Evolutionary conservation across 1,140 invertebrate species (phyloP).

Genomic region (Drosophila bipectinata): DNA sequence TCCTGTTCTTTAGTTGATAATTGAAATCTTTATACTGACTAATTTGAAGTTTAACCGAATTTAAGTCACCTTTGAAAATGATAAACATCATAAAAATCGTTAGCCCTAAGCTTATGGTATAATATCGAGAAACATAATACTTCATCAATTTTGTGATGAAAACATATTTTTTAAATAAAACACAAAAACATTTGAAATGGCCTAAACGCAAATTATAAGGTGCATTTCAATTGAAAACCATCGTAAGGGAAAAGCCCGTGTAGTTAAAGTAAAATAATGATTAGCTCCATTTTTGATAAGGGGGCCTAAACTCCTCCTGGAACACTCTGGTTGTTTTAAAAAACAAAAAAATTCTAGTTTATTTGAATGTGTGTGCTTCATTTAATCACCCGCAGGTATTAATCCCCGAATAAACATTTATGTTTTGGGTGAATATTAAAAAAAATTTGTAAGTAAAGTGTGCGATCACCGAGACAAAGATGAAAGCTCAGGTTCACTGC

Average conservation of each 20-base stretch:
- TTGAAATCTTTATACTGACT: constrained; percentile 34
- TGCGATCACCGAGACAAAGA: constrained; percentile 70
- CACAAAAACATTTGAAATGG: constrained; percentile 17
- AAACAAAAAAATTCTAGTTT: constrained; percentile 19
- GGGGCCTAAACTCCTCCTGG: not conserved
- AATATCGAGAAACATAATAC: constrained; percentile 44
- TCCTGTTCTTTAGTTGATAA: constrained; percentile 32
- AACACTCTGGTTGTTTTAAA: constrained; percentile 68
- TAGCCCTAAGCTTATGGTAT: constrained; percentile 66
- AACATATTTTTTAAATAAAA: constrained; percentile 50
- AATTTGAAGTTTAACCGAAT: constrained; percentile 56
- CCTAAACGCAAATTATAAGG: constrained; percentile 39
- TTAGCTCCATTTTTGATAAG: constrained; percentile 15
- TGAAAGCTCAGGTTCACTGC: constrained; percentile 83
- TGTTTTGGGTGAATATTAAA: constrained; percentile 17
- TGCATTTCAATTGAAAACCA: constrained; percentile 32
- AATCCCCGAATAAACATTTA: constrained; percentile 7
- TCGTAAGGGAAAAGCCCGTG: constrained; percentile 25
- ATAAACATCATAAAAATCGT: constrained; percentile 37
- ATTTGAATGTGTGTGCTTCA: constrained; percentile 55
- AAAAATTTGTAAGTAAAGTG: constrained; percentile 50
- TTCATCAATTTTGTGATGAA: constrained; percentile 81
- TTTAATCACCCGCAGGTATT: constrained; percentile 16
- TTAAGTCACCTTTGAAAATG: constrained; percentile 49
- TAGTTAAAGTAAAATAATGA: constrained; percentile 52